A percentile compares a stretch with the other conserved stretches of the same genome.
phyloP scores from a whole-genome alignment of 2,113 vertebrate genomes.

The Platysternon megacephalum region DNA sequence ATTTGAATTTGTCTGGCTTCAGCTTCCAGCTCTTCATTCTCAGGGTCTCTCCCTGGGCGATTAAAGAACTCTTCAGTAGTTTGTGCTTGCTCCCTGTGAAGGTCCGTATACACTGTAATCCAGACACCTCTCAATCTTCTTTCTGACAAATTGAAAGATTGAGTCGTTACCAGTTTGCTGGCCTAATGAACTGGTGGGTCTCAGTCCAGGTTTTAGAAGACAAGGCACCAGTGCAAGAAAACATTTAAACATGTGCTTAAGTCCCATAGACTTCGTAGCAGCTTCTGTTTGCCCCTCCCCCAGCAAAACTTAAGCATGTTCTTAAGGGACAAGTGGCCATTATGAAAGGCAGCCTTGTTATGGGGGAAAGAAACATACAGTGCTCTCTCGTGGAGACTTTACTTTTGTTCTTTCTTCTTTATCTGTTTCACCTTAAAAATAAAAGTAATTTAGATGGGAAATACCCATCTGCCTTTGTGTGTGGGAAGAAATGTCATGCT shows the following conservation, averaged over 20 bases:
- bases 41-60: not conserved
- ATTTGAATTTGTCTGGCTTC: not conserved
- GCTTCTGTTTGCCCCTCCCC: not conserved
- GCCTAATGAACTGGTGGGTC: not conserved
- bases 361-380: not conserved
- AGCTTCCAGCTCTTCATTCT: not conserved
- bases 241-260: not conserved
- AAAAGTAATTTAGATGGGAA: not conserved
- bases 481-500: not conserved
- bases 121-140: not conserved
- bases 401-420: not conserved
- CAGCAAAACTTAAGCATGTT: rapidly evolving
- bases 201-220: not conserved
- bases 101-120: not conserved
- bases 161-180: not conserved
- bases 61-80: not conserved
- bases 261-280: not conserved
- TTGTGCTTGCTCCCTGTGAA: not conserved
- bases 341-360: not conserved
- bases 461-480: not conserved
- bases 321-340: rapidly evolving
- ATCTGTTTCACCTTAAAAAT: not conserved
- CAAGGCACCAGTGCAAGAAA: slow-evolving; percentile 36
- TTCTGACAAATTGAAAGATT: not conserved
- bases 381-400: not conserved